Percentiles rank a stretch among this genome's conserved stretches.
These are phyloP conservation scores for Ophion ventricosus DNA, from an alignment of 2,888 invertebrate genomes.

Conservation along the genomic window DNA sequence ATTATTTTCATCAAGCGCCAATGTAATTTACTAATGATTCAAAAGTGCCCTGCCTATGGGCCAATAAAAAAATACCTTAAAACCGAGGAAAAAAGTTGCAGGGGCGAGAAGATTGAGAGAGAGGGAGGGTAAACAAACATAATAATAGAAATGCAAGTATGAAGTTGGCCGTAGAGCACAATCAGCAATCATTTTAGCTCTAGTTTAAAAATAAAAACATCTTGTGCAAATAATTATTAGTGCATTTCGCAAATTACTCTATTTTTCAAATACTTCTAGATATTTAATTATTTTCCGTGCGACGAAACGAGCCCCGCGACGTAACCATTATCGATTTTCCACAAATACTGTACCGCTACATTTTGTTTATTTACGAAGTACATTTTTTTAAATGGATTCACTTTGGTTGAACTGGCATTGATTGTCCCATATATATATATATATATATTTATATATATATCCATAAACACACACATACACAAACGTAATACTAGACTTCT, in stretches of 20 bases:
- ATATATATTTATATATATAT: neutral
- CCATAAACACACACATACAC: neutral
- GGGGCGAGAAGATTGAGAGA: neutral
- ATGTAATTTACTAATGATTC: too few relatives aligned
- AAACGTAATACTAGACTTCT: constrained; percentile 39
- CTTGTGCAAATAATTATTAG: too few relatives aligned
- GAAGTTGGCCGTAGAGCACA: constrained; percentile 40
- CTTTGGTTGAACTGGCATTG: neutral
- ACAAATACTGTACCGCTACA: neutral
- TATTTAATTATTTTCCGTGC: neutral
- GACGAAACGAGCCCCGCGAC: neutral
- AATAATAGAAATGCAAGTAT: constrained; percentile 33
- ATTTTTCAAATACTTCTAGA: neutral
- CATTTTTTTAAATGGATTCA: neutral
- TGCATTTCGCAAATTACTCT: too few relatives aligned
- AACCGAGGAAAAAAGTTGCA: constrained; percentile 14
- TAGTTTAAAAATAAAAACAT: neutral
- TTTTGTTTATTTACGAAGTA: constrained; percentile 4
- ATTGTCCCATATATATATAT: constrained; percentile 10
- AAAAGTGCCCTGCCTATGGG: too few relatives aligned
- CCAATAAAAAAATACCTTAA: too few relatives aligned
- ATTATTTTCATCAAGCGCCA: too few relatives aligned
- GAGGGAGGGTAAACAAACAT: neutral
- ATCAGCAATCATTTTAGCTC: too few relatives aligned
- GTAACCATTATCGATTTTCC: neutral